phyloP scores from a whole-genome alignment of 2,888 invertebrate species.

The Zele albiditarsus region DNA sequence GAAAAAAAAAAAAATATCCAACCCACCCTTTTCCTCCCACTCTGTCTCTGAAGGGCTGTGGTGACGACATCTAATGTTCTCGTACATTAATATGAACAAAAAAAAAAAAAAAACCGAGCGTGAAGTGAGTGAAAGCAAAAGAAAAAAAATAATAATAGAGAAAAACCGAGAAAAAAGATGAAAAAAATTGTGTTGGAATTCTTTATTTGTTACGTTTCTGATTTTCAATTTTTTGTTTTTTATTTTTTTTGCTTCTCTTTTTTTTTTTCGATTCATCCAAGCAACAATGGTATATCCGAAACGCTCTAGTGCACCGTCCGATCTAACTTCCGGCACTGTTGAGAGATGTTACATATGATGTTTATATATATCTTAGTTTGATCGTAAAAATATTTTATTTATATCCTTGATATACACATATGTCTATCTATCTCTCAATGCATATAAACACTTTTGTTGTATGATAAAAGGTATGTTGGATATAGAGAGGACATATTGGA shows the following conservation, averaged over 20 bases:
- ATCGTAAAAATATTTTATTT: conserved; percentile 16
- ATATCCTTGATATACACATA: neutral
- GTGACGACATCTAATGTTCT: conserved; percentile 7
- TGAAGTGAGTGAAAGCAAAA: conserved; percentile 31
- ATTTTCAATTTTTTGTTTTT: neutral
- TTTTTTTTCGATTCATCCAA: neutral
- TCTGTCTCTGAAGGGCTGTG: neutral
- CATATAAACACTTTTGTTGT: neutral
- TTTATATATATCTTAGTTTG: neutral
- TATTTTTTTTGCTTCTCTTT: conserved; percentile 17
- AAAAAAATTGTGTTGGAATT: conserved; percentile 33
- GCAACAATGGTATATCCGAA: conserved; percentile 10
- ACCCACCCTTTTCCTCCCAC: neutral
- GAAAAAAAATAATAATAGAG: conserved; percentile 10
- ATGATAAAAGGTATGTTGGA: neutral
- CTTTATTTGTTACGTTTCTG: neutral
- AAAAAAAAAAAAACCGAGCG: conserved; percentile 19
- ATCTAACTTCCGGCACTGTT: conserved; percentile 22
- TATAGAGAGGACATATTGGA: neutral
- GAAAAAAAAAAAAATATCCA: conserved; percentile 21
- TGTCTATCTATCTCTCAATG: neutral
- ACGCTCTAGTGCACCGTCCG: conserved; percentile 34
- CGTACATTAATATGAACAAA: conserved; percentile 4
- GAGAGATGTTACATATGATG: conserved; percentile 24
- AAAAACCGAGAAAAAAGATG: conserved; percentile 26